Evolutionary conservation across 1,140 invertebrate species (phyloP).

Genomic region (Formica selysi): DNA sequence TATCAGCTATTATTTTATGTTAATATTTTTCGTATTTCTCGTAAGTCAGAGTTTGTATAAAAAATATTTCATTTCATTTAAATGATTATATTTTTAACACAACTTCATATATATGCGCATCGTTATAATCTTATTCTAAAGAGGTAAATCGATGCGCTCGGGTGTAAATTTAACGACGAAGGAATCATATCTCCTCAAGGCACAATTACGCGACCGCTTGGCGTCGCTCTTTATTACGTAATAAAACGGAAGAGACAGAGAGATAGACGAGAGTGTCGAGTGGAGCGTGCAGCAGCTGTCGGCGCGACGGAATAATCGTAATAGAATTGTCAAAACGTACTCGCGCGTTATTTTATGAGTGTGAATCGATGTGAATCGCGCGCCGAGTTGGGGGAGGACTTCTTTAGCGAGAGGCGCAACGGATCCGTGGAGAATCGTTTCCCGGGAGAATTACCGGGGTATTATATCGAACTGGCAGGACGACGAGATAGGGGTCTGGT

Average conservation of each 20-base stretch:
- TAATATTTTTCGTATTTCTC: no score
- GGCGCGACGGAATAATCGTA: conserved; percentile 84
- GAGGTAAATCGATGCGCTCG: background rate
- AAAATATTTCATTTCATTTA: background rate
- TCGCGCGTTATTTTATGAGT: conserved; percentile 85
- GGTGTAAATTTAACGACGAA: background rate
- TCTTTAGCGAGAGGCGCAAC: conserved; percentile 80
- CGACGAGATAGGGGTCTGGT: conserved; percentile 74
- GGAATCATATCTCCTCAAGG: conserved; percentile 28
- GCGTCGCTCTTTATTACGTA: conserved; percentile 50
- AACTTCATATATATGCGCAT: background rate
- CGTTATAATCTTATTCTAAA: background rate
- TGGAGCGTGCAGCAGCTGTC: conserved; percentile 79
- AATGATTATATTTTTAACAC: background rate
- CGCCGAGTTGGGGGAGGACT: conserved; percentile 76
- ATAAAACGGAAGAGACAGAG: conserved; percentile 47
- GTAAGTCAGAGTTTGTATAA: no score
- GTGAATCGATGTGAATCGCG: conserved; percentile 79
- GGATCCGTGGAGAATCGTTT: conserved; percentile 84
- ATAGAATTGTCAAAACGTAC: conserved; percentile 86
- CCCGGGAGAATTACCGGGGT: conserved; percentile 82
- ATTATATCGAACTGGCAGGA: conserved; percentile 84
- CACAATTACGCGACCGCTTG: conserved; percentile 31
- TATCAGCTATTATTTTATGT: background rate
- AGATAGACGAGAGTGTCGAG: background rate